phyloP scores from a whole-genome alignment of 2,888 invertebrate species.

The Pachydiplax longipennis region DNA sequence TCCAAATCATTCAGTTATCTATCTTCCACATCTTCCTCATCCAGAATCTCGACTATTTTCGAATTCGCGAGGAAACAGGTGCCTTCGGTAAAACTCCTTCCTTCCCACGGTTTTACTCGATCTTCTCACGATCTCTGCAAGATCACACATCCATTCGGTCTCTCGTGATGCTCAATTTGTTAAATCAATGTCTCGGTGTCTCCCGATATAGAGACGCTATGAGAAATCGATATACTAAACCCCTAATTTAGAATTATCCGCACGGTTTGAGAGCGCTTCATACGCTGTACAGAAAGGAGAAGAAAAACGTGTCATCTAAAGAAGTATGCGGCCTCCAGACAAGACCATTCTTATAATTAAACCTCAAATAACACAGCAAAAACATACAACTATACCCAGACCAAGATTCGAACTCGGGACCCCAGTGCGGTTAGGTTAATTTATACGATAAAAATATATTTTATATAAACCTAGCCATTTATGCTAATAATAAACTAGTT shows the following conservation, averaged over 20 bases:
- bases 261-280: not conserved
- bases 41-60: not conserved
- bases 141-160: not conserved
- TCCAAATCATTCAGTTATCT: not conserved
- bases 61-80: not conserved
- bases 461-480: no score
- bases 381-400: no score
- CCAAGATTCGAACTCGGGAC: no score
- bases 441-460: no score
- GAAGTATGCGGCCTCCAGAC: not conserved
- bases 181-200: not conserved
- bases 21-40: not conserved
- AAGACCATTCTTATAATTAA: no score
- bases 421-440: no score
- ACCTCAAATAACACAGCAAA: no score
- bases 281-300: not conserved
- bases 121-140: not conserved
- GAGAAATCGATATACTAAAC: not conserved
- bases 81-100: not conserved
- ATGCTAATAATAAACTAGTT: no score
- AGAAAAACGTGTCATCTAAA: no score
- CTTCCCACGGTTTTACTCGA: no score
- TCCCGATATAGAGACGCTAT: not conserved
- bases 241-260: not conserved
- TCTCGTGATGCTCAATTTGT: not conserved